These are phyloP conservation scores for Denticeps clupeoides DNA, from an alignment of 2,797 vertebrate species.

Conservation along the genomic window DNA sequence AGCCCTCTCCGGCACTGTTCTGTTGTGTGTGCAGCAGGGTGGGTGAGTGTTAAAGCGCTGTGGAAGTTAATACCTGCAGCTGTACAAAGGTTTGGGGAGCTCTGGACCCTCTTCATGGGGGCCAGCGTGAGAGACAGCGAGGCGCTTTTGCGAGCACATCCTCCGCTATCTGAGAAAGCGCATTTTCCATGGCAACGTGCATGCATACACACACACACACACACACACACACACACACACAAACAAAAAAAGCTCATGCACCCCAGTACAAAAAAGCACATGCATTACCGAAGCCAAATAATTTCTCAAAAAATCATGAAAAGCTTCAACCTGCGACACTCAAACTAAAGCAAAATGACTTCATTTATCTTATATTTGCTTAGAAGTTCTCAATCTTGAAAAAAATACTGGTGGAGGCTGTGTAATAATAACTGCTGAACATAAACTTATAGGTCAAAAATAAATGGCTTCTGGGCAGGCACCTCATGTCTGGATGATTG, in stretches of 20 bases:
- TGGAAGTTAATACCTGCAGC: slow-evolving; percentile 69
- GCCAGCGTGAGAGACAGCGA: slow-evolving; percentile 86
- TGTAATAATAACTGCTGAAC: too few species aligned
- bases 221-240: slow-evolving; percentile 23
- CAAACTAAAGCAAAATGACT: too few species aligned
- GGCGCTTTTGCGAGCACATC: slow-evolving; percentile 78
- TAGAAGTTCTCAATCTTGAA: too few species aligned
- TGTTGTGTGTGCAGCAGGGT: neutral
- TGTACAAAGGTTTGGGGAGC: slow-evolving; percentile 87
- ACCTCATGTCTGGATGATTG: neutral
- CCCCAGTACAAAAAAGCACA: slow-evolving; percentile 55
- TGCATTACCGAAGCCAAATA: slow-evolving; percentile 44
- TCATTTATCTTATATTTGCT: too few species aligned
- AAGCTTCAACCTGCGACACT: too few species aligned
- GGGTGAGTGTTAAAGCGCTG: slow-evolving; percentile 24
- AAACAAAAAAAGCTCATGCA: slow-evolving; percentile 9
- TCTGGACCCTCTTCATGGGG: slow-evolving; percentile 97
- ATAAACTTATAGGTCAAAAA: too few species aligned
- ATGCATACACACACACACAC: slow-evolving; percentile 29
- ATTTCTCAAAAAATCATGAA: neutral
- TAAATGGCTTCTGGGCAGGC: neutral
- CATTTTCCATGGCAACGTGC: slow-evolving; percentile 59
- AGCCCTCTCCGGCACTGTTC: slow-evolving; percentile 1
- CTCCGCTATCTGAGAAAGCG: slow-evolving; percentile 91
- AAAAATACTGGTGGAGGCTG: too few species aligned